phyloP scores from a whole-genome alignment of 2,888 invertebrate genomes.

The Clitarchus hookeri region DNA sequence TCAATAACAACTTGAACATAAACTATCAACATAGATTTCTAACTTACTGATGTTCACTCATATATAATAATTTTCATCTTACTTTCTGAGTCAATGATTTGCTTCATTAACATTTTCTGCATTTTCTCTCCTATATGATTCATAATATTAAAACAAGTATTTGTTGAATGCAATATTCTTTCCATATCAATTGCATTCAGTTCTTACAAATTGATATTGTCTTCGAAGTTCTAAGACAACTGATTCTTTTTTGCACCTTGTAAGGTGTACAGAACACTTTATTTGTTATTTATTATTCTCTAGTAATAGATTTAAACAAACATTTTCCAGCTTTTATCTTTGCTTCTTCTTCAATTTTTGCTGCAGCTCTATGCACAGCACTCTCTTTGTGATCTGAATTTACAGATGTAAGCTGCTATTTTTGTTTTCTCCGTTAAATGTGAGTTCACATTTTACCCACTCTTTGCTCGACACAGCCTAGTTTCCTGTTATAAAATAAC shows the following conservation, averaged over 20 bases:
- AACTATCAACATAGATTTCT: too few species aligned
- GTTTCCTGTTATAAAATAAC: constrained; percentile 15
- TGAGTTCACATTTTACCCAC: too few species aligned
- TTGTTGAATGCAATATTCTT: too few species aligned
- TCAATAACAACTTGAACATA: constrained; percentile 18
- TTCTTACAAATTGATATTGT: too few species aligned
- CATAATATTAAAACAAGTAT: neutral
- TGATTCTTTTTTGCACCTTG: too few species aligned
- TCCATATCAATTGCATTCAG: too few species aligned
- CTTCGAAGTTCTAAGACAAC: too few species aligned
- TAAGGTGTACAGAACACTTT: too few species aligned
- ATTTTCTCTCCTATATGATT: neutral
- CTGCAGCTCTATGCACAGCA: too few species aligned
- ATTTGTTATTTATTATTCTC: neutral
- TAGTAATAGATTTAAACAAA: neutral
- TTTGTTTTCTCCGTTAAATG: too few species aligned
- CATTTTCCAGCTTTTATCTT: neutral
- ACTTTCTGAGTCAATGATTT: neutral
- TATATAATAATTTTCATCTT: neutral
- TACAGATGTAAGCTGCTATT: neutral
- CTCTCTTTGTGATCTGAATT: neutral
- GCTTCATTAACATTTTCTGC: neutral
- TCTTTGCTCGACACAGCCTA: neutral
- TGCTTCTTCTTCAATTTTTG: neutral
- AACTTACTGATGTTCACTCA: neutral